Percentiles rank a stretch among this genome's conserved stretches.
Conservation (phyloP, 2,113 vertebrate species). For the Gasterosteus nipponicus region DNA sequence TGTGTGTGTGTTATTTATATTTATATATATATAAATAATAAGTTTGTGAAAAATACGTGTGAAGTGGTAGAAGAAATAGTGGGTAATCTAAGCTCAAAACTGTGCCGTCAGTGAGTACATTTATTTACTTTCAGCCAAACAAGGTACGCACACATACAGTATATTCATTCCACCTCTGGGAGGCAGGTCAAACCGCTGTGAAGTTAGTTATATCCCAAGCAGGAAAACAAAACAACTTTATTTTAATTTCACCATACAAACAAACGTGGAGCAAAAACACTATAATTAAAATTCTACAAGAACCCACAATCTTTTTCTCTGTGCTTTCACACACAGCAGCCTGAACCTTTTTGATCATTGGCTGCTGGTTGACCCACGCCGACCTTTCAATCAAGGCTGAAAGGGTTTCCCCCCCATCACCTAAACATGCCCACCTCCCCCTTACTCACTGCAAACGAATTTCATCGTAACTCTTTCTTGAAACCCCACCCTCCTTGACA, state of each 20-base stretch:
- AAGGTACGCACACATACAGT: neutral
- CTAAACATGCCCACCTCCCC: slow-evolving; percentile 48
- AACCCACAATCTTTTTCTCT: neutral
- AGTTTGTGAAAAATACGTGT: neutral
- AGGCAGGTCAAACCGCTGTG: slow-evolving; percentile 4
- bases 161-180: neutral
- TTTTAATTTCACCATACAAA: slow-evolving; percentile 11
- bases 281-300: slow-evolving; percentile 35
- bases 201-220: neutral
- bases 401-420: slow-evolving; percentile 41
- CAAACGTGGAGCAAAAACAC: slow-evolving; percentile 8
- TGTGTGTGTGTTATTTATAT: neutral
- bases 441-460: slow-evolving; percentile 33
- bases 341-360: slow-evolving; percentile 42
- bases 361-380: slow-evolving; percentile 46
- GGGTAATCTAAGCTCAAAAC: neutral
- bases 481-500: slow-evolving; percentile 53
- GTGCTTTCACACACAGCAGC: slow-evolving; percentile 27
- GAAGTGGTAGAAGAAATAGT: neutral
- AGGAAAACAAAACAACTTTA: slow-evolving; percentile 29
- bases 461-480: slow-evolving; percentile 52
- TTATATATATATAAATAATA: neutral
- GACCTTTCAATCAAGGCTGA: slow-evolving; percentile 67
- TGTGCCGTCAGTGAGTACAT: neutral
- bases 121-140: neutral